A percentile compares a stretch with the other conserved stretches of the same genome.
Evolutionary conservation across 2,888 invertebrate genomes (phyloP).

Genomic region (Drosophila gaucha): DNA sequence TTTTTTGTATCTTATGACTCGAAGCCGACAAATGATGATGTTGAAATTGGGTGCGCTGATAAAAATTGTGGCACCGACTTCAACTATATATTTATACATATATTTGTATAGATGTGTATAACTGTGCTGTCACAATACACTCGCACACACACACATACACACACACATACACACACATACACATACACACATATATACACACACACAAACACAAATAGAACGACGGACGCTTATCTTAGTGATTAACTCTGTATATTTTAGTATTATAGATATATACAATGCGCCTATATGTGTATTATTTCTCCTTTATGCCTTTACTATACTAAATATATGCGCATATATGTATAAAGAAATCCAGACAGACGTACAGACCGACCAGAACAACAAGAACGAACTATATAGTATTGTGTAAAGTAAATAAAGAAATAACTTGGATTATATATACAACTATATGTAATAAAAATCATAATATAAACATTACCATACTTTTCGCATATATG

Average conservation of each 20-base stretch:
- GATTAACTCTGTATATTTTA: slow-evolving; percentile 58
- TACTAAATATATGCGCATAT: slow-evolving; percentile 4
- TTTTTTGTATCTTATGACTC: slow-evolving; percentile 58
- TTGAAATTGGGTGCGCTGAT: slow-evolving; percentile 67
- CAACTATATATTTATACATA: slow-evolving; percentile 16
- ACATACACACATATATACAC: slow-evolving; percentile 2
- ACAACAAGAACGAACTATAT: slow-evolving; percentile 12
- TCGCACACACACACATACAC: too few species aligned
- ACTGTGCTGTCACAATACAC: slow-evolving; percentile 22
- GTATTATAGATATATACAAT: slow-evolving; percentile 52
- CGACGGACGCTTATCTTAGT: slow-evolving; percentile 60
- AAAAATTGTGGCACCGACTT: slow-evolving; percentile 44
- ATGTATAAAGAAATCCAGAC: slow-evolving; percentile 8
- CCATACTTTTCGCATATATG: slow-evolving; percentile 14
- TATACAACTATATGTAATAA: slow-evolving; percentile 22
- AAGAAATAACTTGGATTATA: slow-evolving; percentile 17
- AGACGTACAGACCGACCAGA: slow-evolving; percentile 6
- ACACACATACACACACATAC: slow-evolving; percentile 8
- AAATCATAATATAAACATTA: slow-evolving; percentile 35
- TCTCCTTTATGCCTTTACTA: slow-evolving; percentile 4
- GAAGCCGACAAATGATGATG: slow-evolving; percentile 62
- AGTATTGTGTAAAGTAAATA: slow-evolving; percentile 22
- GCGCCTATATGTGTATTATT: slow-evolving; percentile 16
- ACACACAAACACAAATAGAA: not conserved
- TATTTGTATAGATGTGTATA: not conserved